Evolutionary conservation across 2,888 invertebrate genomes (phyloP), one percentile per base, ranked within the genome.

Genomic region (Euplexia lucipara): DNA sequence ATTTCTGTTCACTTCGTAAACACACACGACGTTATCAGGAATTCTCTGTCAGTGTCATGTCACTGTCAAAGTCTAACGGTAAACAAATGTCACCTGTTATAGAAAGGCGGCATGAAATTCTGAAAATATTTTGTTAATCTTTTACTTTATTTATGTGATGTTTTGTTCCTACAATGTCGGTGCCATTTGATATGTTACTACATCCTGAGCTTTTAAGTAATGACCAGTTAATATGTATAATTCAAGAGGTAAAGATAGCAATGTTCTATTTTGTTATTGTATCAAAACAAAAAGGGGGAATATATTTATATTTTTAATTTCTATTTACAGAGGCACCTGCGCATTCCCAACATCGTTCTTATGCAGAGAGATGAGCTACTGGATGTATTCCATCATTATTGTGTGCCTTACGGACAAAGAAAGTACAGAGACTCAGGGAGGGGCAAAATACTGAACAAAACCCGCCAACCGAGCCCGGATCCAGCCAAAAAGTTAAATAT

Each of bases 161-260:
- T 73, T 75, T 61, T 47, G 59, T 63, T 70, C 18, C 51, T 61
- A 83, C 62, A 67, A 94, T 93, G 93, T 90, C 91, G 69, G 81
- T 92, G 39, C 84, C 94, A 14, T 90, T 86, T 85, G 93, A 94
- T 73, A 89, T 93, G 91, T 86, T 95, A 73, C 80, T 95, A 59
- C 94, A 95, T 75, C 95, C 95, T 14, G 95, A 95, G 79, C 85
- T 95, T 39, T 83, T 95, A 58, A 88, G 86, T 58, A 94, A 92
- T 76, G 90, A 92, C 49, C 94, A 93, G 75, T 82, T 95, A 67
- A 84, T 91, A 59, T 80, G 81, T 59, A 88, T 95, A 51, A 92
- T 95, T 67, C 86, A 87, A 81, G 90, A 95, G 92, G 95, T 95
- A 83, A 42, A 52, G 22, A 45, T 45, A 22, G 34, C 44, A 14